Conservation (phyloP, 2,797 vertebrate genomes). For the Pogonophryne albipinna region DNA sequence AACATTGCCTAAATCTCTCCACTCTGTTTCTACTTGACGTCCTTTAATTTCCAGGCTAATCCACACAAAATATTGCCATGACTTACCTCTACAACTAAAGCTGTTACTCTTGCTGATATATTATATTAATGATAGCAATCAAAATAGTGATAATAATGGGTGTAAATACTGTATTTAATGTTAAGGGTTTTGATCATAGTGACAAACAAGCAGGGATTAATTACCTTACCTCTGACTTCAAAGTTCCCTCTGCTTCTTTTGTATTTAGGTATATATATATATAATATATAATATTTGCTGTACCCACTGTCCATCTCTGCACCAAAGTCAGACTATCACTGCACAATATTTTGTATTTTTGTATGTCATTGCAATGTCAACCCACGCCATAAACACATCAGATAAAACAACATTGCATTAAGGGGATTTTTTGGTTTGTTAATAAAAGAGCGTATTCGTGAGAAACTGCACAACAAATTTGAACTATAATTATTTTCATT, state of each 20-base stretch:
- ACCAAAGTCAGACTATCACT: too few species aligned
- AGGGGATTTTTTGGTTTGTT: too few species aligned
- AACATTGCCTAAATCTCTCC: slow-evolving; percentile 22
- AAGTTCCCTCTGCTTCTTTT: background rate
- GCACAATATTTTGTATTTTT: too few species aligned
- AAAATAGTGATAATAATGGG: background rate
- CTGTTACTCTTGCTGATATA: slow-evolving; percentile 16
- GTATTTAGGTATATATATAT: too few species aligned
- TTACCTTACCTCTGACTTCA: background rate
- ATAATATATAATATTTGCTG: too few species aligned
- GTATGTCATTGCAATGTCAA: too few species aligned
- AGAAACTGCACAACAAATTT: too few species aligned
- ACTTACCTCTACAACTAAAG: slow-evolving; percentile 3
- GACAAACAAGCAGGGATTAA: background rate
- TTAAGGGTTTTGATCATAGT: background rate
- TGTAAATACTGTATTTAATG: background rate
- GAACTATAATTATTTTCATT: too few species aligned
- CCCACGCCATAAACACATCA: too few species aligned
- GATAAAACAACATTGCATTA: too few species aligned
- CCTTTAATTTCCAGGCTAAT: slow-evolving; percentile 16
- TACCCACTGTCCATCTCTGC: too few species aligned
- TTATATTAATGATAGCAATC: background rate
- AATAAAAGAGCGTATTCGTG: too few species aligned
- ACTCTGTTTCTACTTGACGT: slow-evolving; percentile 7
- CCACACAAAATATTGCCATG: slow-evolving; percentile 19